These are phyloP conservation scores for Tridacna gigas DNA, from an alignment of 2,888 invertebrate genomes.

Conservation along the genomic window DNA sequence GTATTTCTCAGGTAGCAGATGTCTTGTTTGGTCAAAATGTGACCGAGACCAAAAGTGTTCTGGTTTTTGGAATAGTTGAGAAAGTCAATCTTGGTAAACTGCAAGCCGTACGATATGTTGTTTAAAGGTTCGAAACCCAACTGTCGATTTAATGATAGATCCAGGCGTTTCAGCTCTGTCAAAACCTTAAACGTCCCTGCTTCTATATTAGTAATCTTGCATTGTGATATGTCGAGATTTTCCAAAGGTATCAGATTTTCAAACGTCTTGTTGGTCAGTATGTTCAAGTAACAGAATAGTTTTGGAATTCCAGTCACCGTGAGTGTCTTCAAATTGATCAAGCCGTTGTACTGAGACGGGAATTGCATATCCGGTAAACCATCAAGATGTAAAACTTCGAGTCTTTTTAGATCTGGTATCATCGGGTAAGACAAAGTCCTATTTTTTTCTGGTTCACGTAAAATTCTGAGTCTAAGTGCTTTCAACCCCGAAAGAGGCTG, in stretches of 20 bases:
- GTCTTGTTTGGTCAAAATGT: constrained; percentile 23
- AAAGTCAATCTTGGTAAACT: constrained; percentile 34
- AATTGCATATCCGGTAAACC: background rate
- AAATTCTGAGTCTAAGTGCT: background rate
- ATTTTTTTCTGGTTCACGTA: background rate
- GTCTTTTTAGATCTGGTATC: background rate
- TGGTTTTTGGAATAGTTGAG: constrained; percentile 38
- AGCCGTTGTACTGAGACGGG: background rate
- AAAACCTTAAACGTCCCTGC: constrained; percentile 28
- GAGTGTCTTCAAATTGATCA: background rate
- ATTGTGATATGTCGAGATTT: constrained; percentile 30
- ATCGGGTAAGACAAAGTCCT: background rate
- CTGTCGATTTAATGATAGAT: constrained; percentile 43
- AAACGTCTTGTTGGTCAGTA: constrained; percentile 26
- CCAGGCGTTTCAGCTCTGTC: constrained; percentile 14
- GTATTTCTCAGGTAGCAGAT: constrained; percentile 49
- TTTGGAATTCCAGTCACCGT: background rate
- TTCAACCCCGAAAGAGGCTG: background rate
- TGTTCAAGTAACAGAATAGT: background rate
- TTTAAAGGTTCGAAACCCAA: constrained; percentile 31
- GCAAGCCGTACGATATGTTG: constrained; percentile 47
- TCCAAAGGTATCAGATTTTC: background rate
- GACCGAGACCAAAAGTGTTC: constrained; percentile 37
- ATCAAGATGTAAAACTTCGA: constrained; percentile 2
- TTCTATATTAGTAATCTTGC: constrained; percentile 19